These are phyloP conservation scores for Pongo pygmaeus DNA, from an alignment of 2,113 vertebrate genomes.

Conservation along the genomic window DNA sequence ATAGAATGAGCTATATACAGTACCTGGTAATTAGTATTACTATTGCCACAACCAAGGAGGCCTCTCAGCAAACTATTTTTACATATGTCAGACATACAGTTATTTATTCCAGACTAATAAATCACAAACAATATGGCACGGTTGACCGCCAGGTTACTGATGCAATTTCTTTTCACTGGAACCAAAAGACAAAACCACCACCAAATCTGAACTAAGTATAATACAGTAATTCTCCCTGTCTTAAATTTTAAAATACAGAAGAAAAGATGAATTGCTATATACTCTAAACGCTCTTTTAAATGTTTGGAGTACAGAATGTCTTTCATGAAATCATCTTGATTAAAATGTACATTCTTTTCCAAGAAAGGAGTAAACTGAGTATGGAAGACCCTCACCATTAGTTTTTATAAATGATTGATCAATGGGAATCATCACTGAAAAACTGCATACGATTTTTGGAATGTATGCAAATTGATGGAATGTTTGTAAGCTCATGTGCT, in stretches of 20 bases:
- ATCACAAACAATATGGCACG: not conserved
- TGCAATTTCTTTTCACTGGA: not conserved
- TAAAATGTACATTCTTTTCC: conserved; percentile 17
- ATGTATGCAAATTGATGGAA: not conserved
- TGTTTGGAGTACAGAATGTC: not conserved
- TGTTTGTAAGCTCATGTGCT: not conserved
- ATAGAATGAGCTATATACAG: not conserved
- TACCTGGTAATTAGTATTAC: not conserved
- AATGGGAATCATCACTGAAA: not conserved
- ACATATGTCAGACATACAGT: not conserved
- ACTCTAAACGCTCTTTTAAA: not conserved
- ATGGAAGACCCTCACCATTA: not conserved
- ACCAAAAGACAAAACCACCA: not conserved
- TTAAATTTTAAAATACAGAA: not conserved
- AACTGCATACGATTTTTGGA: not conserved
- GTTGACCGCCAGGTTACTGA: not conserved
- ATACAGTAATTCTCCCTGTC: not conserved
- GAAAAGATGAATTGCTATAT: not conserved
- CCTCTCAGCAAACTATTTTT: not conserved
- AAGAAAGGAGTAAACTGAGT: not conserved
- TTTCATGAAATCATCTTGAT: not conserved
- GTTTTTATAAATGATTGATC: conserved; percentile 6
- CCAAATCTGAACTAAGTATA: not conserved
- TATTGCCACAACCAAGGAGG: not conserved
- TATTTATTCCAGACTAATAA: conserved; percentile 22